Evolutionary conservation across 1,140 invertebrate species (phyloP).

Genomic region (Geopemphigus sp.): DNA sequence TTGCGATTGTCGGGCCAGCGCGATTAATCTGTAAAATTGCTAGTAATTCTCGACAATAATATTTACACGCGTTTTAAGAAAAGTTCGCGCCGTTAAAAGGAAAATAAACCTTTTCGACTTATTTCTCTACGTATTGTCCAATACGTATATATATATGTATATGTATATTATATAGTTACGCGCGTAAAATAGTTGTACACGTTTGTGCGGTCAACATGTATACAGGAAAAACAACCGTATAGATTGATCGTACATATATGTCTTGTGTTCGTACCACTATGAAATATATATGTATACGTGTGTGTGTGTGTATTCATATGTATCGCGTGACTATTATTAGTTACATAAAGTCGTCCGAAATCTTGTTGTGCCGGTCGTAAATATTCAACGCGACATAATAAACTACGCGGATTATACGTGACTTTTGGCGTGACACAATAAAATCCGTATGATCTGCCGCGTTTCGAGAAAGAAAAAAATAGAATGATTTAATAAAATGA

Average conservation of each 20-base stretch:
- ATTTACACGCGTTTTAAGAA: not conserved
- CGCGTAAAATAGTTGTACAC: too few species aligned
- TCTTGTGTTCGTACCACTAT: not conserved
- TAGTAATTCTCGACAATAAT: not conserved
- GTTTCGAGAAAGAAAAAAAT: constrained; percentile 8
- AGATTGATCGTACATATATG: not conserved
- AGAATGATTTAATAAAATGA: constrained; percentile 17
- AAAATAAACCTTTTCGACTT: not conserved
- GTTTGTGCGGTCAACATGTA: not conserved
- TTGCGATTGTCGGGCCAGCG: not conserved
- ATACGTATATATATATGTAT: not conserved
- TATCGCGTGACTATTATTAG: not conserved
- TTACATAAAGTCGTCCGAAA: not conserved
- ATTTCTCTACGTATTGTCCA: not conserved
- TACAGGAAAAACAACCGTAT: not conserved
- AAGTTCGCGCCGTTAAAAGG: too few species aligned
- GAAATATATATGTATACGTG: not conserved
- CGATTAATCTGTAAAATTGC: not conserved
- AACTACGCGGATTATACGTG: not conserved
- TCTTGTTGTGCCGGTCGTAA: not conserved
- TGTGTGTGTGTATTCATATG: not conserved
- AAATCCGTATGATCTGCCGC: not conserved
- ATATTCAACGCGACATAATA: not conserved
- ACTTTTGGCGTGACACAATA: constrained; percentile 21
- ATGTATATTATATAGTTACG: too few species aligned